Base-by-base conservation (phyloP, 2,888 invertebrate species). In the Megaustenia siamemsis region DNA sequence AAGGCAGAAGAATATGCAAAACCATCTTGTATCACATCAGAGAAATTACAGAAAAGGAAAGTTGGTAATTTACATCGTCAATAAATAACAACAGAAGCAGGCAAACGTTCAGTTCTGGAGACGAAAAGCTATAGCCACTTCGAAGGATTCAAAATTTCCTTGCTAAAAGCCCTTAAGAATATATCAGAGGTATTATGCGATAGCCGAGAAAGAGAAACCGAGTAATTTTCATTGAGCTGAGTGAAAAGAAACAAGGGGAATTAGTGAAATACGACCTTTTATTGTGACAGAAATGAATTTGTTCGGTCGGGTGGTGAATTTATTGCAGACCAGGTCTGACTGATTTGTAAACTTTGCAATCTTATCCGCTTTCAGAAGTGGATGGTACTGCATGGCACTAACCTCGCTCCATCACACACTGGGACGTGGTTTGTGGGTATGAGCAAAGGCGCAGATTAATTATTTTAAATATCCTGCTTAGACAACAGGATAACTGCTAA, bases 221-320 rank as follows among this genome's bases (percentile, higher is more conserved):
- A 6, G 28, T 28, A 71, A 45, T 43, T 18, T 28, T 71, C 45
- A 71, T 71, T n/a, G 71, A 71, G 28, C 15, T 6, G 12, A 15
- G 28, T 45, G n/a, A 45, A 12, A 24, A 1, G 24, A 45, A 10
- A 12, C 45, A n/a, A 71, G n/a, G 43, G 71, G 12, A 28, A 71
- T 15, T 28, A 15, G 40, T 71, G 71, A 71, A 71, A 71, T 71
- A 43, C n/a, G 45, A 71, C 45, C 71, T 71, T 71, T 71, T 71
- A 71, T 71, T 71, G 71, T 28, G 71, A 71, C 45, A 71, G 71
- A 71, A 71, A 71, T 71, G 71, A 71, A 71, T 71, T 43, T 71
- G 71, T 45, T 71, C 45, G 12, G 43, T 45, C 45, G 10, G n/a
- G 18, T 8, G 28, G 1, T 15, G 43, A 71, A n/a, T 71, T 71